Conservation (phyloP, 53 echinoderm and acorn worm genomes). For the Arbacia lixula region DNA sequence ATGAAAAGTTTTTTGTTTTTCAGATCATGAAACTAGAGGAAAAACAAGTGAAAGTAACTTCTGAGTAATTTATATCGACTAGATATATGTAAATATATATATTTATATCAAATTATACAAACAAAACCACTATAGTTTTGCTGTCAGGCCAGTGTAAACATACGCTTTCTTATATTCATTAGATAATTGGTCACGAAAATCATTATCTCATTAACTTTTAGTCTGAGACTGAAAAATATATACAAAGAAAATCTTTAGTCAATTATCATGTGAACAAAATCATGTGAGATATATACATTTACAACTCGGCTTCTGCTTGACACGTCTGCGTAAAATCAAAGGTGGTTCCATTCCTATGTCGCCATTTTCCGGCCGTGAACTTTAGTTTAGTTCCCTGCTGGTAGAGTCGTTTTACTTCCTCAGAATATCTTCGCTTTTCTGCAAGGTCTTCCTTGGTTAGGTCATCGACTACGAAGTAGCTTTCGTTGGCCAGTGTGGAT, state of each 20-base stretch:
- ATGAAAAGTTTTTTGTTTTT: no score
- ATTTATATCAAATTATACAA: no score
- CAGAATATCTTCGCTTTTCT: conserved; percentile 3
- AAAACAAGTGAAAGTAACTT: not conserved
- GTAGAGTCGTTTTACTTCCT: conserved; percentile 6
- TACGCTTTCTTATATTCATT: no score
- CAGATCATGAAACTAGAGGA: not conserved
- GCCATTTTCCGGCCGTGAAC: conserved; percentile 19
- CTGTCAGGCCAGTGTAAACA: no score
- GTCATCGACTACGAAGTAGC: conserved; percentile 1
- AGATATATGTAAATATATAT: no score
- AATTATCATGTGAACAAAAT: not conserved
- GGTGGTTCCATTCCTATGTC: not conserved
- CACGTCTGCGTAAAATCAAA: conserved; percentile 9
- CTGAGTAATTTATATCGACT: no score
- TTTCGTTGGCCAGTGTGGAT: conserved; percentile 7
- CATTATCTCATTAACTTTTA: conserved; percentile 2
- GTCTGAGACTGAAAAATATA: conserved; percentile 2
- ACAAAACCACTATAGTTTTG: no score
- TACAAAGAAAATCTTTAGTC: not conserved
- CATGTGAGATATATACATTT: not conserved
- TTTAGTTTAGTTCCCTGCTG: conserved; percentile 20
- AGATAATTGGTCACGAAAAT: no score
- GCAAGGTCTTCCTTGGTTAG: not conserved
- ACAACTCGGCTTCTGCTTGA: not conserved